phyloP scores from a whole-genome alignment of 2,888 invertebrate species.

The Formica aserva region DNA sequence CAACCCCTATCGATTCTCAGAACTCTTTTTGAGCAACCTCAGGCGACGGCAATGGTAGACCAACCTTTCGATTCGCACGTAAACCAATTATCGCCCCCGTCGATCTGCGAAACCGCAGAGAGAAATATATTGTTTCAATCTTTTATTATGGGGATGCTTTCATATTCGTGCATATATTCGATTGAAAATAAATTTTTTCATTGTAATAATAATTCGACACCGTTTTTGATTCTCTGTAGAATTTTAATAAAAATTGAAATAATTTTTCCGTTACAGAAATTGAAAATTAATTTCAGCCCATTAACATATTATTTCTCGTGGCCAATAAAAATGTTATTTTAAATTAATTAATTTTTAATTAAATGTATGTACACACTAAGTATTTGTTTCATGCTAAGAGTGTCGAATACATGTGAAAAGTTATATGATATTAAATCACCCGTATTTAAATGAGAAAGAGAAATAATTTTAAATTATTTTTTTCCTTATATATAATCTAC shows the following conservation, averaged over 20 bases:
- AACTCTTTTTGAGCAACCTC: constrained; percentile 31
- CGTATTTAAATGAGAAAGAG: neutral
- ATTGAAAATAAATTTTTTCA: constrained; percentile 3
- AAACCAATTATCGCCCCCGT: constrained; percentile 37
- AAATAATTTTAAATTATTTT: neutral
- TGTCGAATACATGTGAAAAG: neutral
- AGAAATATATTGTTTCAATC: neutral
- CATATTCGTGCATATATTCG: neutral
- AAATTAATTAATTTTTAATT: neutral
- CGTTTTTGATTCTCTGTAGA: neutral
- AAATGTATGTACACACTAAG: neutral
- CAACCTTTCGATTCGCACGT: constrained; percentile 40
- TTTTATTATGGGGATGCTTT: constrained; percentile 6
- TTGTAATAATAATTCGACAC: neutral
- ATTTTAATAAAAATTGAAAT: neutral
- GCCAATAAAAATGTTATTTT: neutral
- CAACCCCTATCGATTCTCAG: constrained; percentile 27
- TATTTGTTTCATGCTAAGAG: neutral
- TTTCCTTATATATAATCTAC: neutral
- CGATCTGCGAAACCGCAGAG: neutral
- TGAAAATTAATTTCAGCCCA: neutral
- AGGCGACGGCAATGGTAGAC: constrained; percentile 31
- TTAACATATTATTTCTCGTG: neutral
- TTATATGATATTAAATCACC: neutral
- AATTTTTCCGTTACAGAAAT: neutral